Percentiles rank a stretch among this genome's conserved stretches.
phyloP scores from a whole-genome alignment of 2,113 vertebrate genomes.

The Piprites chloris region DNA sequence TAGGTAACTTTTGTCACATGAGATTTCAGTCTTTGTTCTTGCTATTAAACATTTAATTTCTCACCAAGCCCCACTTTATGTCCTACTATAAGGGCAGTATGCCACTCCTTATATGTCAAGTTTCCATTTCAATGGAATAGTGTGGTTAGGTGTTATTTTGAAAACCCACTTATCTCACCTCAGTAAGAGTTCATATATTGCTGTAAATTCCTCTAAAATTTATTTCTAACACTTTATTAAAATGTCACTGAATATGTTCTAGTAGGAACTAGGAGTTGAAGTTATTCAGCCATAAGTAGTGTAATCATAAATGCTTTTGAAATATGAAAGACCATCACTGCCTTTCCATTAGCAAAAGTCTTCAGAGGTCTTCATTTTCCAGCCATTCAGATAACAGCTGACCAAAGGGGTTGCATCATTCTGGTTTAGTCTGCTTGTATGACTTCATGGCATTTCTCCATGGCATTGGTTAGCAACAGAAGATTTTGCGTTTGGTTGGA shows the following conservation, averaged over 20 bases:
- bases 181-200: neutral
- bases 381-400: neutral
- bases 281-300: neutral
- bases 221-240: neutral
- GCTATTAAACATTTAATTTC: neutral
- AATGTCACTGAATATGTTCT: neutral
- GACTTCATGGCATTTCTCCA: neutral
- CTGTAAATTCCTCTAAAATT: neutral
- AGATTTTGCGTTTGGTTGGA: neutral
- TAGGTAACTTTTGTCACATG: neutral
- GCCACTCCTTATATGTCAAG: neutral
- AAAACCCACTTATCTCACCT: neutral
- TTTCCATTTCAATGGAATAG: neutral
- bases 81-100: neutral
- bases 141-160: neutral
- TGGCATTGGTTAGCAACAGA: neutral
- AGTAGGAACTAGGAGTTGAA: neutral
- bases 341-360: neutral
- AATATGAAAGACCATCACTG: neutral
- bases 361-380: neutral
- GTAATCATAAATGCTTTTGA: neutral
- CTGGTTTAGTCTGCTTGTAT: neutral
- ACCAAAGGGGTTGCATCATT: neutral
- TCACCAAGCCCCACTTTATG: neutral
- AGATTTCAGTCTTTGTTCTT: neutral